Evolutionary conservation across 2,797 vertebrate species (phyloP).

Genomic region (Macropus fuliginosus): DNA sequence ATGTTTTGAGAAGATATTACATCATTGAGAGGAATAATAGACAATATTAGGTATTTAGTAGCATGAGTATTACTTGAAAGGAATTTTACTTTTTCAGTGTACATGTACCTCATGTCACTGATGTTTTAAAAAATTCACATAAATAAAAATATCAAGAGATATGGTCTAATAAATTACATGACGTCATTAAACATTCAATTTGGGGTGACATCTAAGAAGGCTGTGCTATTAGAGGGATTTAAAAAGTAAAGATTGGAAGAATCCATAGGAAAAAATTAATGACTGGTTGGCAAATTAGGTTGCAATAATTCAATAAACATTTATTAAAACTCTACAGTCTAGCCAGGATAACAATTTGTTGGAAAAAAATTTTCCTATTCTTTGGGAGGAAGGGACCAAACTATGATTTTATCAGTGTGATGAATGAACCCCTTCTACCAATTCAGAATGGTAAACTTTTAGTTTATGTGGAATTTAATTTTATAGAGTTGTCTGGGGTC

Average conservation of each 20-base stretch:
- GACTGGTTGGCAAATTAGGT: not conserved
- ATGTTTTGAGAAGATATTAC: not conserved
- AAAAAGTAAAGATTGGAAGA: not conserved
- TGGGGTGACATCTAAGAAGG: not conserved
- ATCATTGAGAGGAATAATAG: not conserved
- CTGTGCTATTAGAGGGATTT: not conserved
- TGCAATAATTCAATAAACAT: not conserved
- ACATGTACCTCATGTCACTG: not conserved
- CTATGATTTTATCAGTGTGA: not conserved
- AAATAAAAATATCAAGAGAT: not conserved
- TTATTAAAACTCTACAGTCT: not conserved
- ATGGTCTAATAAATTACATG: not conserved
- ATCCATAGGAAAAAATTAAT: not conserved
- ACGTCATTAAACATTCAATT: not conserved
- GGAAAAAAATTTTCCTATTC: not conserved
- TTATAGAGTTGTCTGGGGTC: not conserved
- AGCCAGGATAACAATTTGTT: not conserved
- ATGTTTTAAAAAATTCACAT: not conserved
- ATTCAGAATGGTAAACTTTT: not conserved
- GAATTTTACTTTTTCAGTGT: not conserved
- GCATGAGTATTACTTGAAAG: not conserved
- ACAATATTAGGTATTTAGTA: not conserved
- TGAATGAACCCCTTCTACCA: not conserved
- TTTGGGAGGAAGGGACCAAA: not conserved
- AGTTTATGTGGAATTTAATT: not conserved